phyloP scores from a whole-genome alignment of 2,888 invertebrate species.

The Aproaerema taeniolella region DNA sequence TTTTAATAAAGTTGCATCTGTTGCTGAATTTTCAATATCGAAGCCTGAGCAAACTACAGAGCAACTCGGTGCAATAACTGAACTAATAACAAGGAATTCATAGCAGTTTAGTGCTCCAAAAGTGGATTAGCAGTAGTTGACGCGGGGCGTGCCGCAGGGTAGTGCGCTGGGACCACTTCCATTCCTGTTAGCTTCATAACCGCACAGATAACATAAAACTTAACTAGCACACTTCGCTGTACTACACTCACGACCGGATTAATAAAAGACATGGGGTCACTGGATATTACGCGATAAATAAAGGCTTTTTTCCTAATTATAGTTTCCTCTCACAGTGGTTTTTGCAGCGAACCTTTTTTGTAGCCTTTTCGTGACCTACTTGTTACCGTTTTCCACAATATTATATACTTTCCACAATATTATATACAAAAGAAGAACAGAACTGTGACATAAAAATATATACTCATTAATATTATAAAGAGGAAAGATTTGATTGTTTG shows the following conservation, averaged over 20 bases:
- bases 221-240: not conserved
- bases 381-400: too few relatives aligned
- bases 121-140: not conserved
- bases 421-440: too few relatives aligned
- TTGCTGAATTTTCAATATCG: not conserved
- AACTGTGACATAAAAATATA: too few relatives aligned
- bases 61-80: not conserved
- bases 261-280: not conserved
- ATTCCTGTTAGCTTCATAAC: constrained; percentile 2
- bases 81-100: not conserved
- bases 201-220: constrained; percentile 7
- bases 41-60: not conserved
- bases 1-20: not conserved
- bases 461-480: too few relatives aligned
- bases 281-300: not conserved
- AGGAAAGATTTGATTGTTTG: too few relatives aligned
- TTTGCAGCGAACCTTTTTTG: too few relatives aligned
- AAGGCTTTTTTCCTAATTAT: too few relatives aligned
- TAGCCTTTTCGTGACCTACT: too few relatives aligned
- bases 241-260: not conserved
- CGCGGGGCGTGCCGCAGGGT: constrained; percentile 5
- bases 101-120: not conserved
- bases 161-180: constrained; percentile 1
- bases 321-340: too few relatives aligned
- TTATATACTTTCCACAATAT: too few relatives aligned